phyloP scores from a whole-genome alignment of 2,113 vertebrate species.

The Carettochelys insculpta region DNA sequence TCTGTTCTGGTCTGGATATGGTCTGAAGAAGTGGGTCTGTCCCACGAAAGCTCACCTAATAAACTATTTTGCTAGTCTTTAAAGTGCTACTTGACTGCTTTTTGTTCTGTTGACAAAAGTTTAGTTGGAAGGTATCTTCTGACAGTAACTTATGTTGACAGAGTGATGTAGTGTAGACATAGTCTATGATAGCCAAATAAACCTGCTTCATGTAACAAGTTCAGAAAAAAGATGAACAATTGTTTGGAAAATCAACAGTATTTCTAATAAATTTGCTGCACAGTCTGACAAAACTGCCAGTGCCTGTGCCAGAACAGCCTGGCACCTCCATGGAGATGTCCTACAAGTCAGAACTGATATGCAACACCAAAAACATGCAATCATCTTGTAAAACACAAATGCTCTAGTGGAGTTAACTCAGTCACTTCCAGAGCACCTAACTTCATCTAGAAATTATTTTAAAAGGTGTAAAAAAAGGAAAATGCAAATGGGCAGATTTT shows the following conservation, averaged over 20 bases:
- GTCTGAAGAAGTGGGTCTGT: no score
- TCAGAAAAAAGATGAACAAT: neutral
- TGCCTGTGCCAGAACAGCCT: neutral
- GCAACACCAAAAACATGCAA: neutral
- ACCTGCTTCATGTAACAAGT: neutral
- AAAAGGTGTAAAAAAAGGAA: neutral
- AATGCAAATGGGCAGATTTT: neutral
- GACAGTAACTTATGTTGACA: no score
- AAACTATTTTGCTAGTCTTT: no score
- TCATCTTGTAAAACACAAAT: neutral
- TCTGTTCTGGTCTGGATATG: no score
- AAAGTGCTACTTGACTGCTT: no score
- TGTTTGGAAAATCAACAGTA: neutral
- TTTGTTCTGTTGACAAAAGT: no score
- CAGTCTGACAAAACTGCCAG: neutral
- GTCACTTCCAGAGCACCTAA: neutral
- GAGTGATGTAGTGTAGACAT: no score
- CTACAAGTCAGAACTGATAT: neutral
- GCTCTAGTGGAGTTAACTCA: neutral
- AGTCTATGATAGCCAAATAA: conserved; percentile 7
- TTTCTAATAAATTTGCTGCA: neutral
- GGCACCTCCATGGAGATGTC: neutral
- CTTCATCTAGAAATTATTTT: neutral
- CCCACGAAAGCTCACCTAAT: no score
- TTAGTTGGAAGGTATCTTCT: no score